These are phyloP conservation scores for Chrysochloris asiatica DNA, from an alignment of 2,113 vertebrate genomes.

Conservation along the genomic window DNA sequence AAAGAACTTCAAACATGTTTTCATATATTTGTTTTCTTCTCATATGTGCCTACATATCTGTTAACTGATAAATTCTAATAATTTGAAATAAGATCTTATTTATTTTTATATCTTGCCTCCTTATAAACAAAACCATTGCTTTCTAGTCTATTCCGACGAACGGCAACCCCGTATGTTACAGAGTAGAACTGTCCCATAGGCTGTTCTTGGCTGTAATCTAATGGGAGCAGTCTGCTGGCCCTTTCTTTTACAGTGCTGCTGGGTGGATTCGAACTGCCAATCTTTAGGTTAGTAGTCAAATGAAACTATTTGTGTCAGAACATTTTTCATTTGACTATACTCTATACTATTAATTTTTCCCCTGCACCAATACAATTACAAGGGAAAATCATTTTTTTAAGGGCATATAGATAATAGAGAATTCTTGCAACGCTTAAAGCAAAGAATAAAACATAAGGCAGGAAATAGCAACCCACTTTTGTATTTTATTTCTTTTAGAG, in stretches of 20 bases:
- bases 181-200: background rate
- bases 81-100: background rate
- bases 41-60: conserved; percentile 31
- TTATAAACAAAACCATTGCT: background rate
- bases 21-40: conserved; percentile 39
- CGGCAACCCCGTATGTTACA: background rate
- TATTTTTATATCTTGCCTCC: background rate
- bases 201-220: background rate
- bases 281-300: background rate
- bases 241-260: background rate
- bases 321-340: conserved; percentile 9
- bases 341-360: background rate
- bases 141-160: background rate
- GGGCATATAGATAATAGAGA: background rate
- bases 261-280: background rate
- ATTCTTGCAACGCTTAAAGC: background rate
- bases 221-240: background rate
- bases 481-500: background rate
- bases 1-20: conserved; percentile 27
- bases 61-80: conserved; percentile 16
- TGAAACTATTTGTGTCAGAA: background rate
- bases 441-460: background rate
- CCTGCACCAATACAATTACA: background rate
- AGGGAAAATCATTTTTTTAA: background rate
- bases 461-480: background rate